phyloP scores from a whole-genome alignment of 2,888 invertebrate species.

The Drosophila borealis region DNA sequence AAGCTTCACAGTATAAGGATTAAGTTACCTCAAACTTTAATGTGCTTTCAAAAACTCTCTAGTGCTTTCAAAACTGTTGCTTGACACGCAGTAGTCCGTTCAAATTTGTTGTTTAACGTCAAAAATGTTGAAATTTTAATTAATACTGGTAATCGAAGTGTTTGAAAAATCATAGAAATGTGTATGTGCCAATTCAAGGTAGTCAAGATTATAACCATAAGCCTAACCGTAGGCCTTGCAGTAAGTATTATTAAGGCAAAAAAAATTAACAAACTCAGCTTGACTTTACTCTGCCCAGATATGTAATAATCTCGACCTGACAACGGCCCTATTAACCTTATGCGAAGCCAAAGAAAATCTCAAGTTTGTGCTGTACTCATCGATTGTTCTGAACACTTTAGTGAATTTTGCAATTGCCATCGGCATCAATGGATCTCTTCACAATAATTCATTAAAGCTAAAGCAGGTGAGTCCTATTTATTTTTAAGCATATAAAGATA shows the following conservation, averaged over 20 bases:
- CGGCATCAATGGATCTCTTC: constrained; percentile 33
- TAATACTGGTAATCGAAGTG: neutral
- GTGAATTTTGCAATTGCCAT: constrained; percentile 5
- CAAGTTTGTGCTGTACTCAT: neutral
- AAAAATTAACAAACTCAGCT: too few relatives aligned
- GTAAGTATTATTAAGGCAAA: constrained; percentile 22
- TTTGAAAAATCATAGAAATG: constrained; percentile 8
- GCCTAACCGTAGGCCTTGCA: neutral
- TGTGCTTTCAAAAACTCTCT: neutral
- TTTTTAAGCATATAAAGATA: too few relatives aligned
- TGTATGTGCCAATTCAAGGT: constrained; percentile 15
- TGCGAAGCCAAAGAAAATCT: neutral
- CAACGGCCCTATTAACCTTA: constrained; percentile 7
- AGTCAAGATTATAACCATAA: constrained; percentile 7
- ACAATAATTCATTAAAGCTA: constrained; percentile 1
- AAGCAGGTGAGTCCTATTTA: constrained; percentile 16
- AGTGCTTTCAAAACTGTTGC: neutral
- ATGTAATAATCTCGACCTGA: constrained; percentile 13
- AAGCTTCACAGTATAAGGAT: too few relatives aligned
- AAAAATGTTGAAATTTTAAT: too few relatives aligned
- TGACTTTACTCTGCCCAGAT: constrained; percentile 12
- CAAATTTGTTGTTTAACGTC: too few relatives aligned
- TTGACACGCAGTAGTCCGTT: too few relatives aligned
- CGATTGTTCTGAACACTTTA: constrained; percentile 23
- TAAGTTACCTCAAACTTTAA: too few relatives aligned